These are phyloP conservation scores for Bursaphelenchus okinawaensis DNA, from an alignment of 2,888 invertebrate species.

Conservation along the genomic window DNA sequence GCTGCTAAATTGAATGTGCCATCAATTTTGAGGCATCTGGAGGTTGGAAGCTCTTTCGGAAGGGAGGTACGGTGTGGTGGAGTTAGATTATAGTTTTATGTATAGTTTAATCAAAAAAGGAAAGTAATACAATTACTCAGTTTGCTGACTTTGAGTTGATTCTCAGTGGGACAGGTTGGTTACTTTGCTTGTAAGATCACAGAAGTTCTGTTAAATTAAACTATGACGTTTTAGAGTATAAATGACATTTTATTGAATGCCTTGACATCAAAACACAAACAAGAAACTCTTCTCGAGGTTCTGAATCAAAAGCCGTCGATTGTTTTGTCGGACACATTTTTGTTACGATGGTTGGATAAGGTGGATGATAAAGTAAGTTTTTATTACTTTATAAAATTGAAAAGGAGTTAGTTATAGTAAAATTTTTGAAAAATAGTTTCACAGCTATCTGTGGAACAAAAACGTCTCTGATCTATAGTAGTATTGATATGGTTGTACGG, in stretches of 20 bases:
- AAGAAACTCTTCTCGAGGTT: constrained; percentile 30
- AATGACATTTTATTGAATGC: constrained; percentile 23
- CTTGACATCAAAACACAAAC: constrained; percentile 19
- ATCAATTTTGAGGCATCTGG: constrained; percentile 28
- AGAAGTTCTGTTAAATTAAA: constrained; percentile 13
- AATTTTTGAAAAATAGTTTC: no score
- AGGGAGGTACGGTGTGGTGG: constrained; percentile 25
- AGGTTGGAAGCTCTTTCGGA: constrained; percentile 32
- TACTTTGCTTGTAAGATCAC: no score
- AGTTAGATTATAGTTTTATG: constrained; percentile 12
- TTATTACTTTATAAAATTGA: not conserved
- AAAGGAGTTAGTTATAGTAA: no score
- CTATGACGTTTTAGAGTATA: no score
- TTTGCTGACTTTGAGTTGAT: no score
- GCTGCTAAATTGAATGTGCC: constrained; percentile 43
- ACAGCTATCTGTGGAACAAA: no score
- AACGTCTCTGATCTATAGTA: no score
- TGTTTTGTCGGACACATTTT: constrained; percentile 33
- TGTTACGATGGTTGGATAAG: constrained; percentile 39
- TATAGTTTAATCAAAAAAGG: not conserved
- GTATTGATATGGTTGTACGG: no score
- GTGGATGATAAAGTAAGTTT: constrained; percentile 33
- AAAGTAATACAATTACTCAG: no score
- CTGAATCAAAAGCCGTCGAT: constrained; percentile 32
- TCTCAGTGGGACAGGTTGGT: no score